Percentiles rank a stretch among this genome's conserved stretches.
These are phyloP conservation scores for Phaonia tiefii DNA, from an alignment of 2,888 invertebrate species.

Conservation along the genomic window DNA sequence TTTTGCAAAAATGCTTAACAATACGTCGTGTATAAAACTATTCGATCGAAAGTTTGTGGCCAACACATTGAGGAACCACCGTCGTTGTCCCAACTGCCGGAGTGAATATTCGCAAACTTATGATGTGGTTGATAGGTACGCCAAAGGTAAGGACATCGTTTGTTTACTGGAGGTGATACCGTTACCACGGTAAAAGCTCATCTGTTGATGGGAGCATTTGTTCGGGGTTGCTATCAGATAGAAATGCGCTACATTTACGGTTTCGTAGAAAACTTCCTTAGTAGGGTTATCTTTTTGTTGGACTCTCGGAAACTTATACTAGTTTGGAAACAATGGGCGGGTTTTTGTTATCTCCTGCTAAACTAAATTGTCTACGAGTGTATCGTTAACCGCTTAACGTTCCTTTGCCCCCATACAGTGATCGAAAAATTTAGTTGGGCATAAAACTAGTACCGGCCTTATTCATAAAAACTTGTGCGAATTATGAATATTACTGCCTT, in stretches of 20 bases:
- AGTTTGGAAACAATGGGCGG: too few relatives aligned
- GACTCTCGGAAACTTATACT: too few relatives aligned
- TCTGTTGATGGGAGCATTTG: neutral
- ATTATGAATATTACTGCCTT: too few relatives aligned
- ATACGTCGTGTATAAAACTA: conserved; percentile 62
- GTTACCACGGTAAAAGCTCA: neutral
- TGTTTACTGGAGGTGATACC: neutral
- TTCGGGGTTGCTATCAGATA: neutral
- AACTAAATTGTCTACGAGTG: too few relatives aligned
- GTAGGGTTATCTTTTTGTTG: too few relatives aligned
- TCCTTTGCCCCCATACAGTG: too few relatives aligned
- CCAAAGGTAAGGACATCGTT: conserved; percentile 46
- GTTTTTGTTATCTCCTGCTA: too few relatives aligned
- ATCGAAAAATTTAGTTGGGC: too few relatives aligned
- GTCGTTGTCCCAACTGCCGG: conserved; percentile 74
- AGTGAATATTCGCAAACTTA: conserved; percentile 68
- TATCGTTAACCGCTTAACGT: too few relatives aligned
- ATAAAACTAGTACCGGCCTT: too few relatives aligned
- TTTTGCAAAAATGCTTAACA: conserved; percentile 56
- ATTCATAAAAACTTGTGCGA: too few relatives aligned
- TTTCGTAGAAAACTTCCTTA: too few relatives aligned
- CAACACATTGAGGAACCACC: conserved; percentile 69
- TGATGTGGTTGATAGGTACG: conserved; percentile 40
- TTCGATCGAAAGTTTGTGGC: conserved; percentile 76
- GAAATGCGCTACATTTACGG: neutral